Base-by-base conservation (phyloP, 2,888 invertebrate species). In the Noctua janthe region DNA sequence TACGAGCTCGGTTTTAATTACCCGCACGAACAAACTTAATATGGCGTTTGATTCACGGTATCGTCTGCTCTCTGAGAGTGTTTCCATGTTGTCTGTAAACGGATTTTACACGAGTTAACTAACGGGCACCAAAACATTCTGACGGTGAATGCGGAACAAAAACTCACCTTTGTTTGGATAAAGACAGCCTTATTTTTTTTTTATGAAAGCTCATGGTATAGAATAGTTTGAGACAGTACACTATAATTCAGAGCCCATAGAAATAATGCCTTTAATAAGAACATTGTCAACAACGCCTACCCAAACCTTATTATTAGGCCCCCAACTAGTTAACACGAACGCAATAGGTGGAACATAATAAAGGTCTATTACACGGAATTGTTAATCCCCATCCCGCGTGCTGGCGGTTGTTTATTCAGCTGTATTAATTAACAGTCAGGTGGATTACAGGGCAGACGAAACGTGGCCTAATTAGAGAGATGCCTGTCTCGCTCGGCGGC, bases 1-100 rank as follows among this genome's bases (percentile, higher is more conserved):
- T 95, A 94, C 93, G 88, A 84, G 91, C 90, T 91, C 91, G 89
- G 89, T 91, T 94, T 92, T 95, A 95, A 95, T 95, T 95, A 95
- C 93, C 92, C 92, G 92, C 92, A 93, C 92, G 91, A 94, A 93
- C 91, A 92, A 94, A 93, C 92, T 92, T 92, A 92, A 90, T 91
- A 91, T 90, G 89, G 89, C 88, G 87, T 91, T 92, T 91, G 91
- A 92, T 91, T 92, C 89, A 85, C 89, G 84, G 87, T 88, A 90
- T 90, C 87, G 83, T 89, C 82, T 70, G 79, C 72, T 82, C 76
- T 80, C 76, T 84, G 78, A 85, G 81, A 87, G 79, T 81, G 80
- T 80, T 82, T 84, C 78, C 67, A 82, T 87, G 87, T 87, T 81
- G 76, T 78, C 77, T 78, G 76, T 82, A 87, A 80, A 85, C 43